Evolutionary conservation across 2,113 vertebrate species (phyloP), one percentile per base, ranked within the genome.

Genomic region (Hippopotamus amphibius): DNA sequence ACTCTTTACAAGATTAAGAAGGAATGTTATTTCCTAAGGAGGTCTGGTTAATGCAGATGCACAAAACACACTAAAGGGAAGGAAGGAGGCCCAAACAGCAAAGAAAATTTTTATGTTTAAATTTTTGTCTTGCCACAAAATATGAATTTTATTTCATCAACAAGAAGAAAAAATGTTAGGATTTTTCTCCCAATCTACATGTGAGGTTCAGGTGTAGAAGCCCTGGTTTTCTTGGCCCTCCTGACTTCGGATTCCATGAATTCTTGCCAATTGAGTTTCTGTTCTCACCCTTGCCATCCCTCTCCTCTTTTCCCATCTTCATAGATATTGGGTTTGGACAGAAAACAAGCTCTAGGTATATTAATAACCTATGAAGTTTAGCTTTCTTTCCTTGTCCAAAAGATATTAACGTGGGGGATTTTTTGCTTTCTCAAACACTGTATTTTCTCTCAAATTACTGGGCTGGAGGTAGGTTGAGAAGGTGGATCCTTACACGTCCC

Each of bases 381-480:
- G 33, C 43, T 93, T 65, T 12, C 59, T 57, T 90, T 86, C 43
- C 6, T 72, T 65, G 24, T 61, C 37, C 48, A 48, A 82, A 26
- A 77, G 19, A 9, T 16, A 71, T 82, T 57, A 28, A 21, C 66
- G 61, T 77, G 66, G 26, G 55, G 22, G 24, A 57, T 30, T 82
- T 69, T 65, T 65, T 21, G 11, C 21, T 90, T 82, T 50, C 21
- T 30, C 57, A 90, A 95, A 50, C 12, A 37, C 63, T 83, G 5
- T 59, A 48, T 93, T 95, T 86, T n/a, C 63, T 93, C 46, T 93
- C 69, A 83, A 90, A 37, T 88, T 88, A 17, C 69, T 95, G 55
- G 61, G 61, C 3, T 66, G 41, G 55, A 66, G 48, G 13, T 76
- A 59, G 13, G 5, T 74, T 91, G 41, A 43, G 30, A 82, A 46